Evolutionary conservation across 2,797 vertebrate species (phyloP), one percentile per base, ranked within the genome.

Genomic region (Melanotaenia pygmaea): DNA sequence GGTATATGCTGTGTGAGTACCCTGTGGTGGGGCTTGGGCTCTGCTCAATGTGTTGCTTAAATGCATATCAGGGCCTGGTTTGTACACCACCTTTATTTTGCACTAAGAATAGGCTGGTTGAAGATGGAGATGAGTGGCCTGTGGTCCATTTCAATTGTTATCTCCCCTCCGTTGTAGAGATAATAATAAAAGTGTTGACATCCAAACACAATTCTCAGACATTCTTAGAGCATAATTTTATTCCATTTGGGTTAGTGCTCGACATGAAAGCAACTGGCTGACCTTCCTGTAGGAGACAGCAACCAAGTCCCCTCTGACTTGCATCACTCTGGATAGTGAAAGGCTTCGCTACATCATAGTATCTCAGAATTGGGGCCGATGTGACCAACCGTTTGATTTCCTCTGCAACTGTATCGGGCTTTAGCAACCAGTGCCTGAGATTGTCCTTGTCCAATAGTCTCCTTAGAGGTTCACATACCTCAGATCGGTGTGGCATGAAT

Each of bases 291-390:
- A 71, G 1, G 0, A 64, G 28, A 2, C 26, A 64, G 11, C 51
- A 58, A 0, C 51, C 37, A 0, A 70, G 24, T 24, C 58, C 45
- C 6, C 53, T 70, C 18, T 57, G 59, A 3, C 68, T 63, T 1
- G 37, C 60, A 26, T 64, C 37, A 26, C 60, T 71, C 26, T 63
- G 69, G 1, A 57, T 64, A 4, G 69, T 58, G 37, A 58, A 28
- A 5, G 37, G 60, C 51, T 64, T 64, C 1, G 38, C 26, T 0
- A 71, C 28, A 7, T 45, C 20, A 1, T 70, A 32, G 26, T 70
- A 70, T 43, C 12, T 62, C 26, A 54, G 26, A 4, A 62, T 9
- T 1, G 18, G 59, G 0, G 59, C 68, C 1, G 6, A 30, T 18
- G 47, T 70, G 59, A 70, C 47, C 35, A 62, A 26, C 0, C 12